Evolutionary conservation across 2,113 vertebrate genomes (phyloP).

Genomic region (Campylorhamphus procurvoides): DNA sequence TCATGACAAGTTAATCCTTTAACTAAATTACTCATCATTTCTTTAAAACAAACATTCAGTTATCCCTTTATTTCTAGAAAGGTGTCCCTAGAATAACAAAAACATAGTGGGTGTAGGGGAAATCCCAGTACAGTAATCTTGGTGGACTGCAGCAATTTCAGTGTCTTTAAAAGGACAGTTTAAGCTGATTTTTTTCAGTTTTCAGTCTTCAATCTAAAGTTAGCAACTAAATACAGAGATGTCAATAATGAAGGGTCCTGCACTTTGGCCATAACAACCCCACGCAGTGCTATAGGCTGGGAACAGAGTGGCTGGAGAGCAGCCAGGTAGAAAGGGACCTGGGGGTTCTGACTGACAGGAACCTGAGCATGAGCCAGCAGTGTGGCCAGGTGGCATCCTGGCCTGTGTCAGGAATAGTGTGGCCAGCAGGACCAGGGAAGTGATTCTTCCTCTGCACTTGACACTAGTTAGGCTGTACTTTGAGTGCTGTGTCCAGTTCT

Average conservation of each 20-base stretch:
- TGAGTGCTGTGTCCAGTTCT: no score
- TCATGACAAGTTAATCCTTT: neutral
- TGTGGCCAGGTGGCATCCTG: neutral
- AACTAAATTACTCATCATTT: neutral
- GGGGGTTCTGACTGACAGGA: no score
- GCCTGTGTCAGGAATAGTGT: neutral
- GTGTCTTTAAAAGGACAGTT: neutral
- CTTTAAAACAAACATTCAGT: slow-evolving; percentile 5
- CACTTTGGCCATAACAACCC: no score
- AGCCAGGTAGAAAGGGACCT: no score
- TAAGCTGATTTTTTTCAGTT: neutral
- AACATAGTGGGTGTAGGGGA: neutral
- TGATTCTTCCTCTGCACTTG: neutral
- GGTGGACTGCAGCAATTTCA: neutral
- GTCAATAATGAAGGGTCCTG: neutral
- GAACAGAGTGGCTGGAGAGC: no score
- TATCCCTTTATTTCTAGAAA: neutral
- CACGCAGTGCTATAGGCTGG: no score
- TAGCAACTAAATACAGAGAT: neutral
- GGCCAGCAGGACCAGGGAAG: neutral
- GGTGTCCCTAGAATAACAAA: neutral
- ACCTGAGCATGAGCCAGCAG: neutral
- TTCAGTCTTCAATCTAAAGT: neutral
- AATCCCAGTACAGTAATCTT: neutral
- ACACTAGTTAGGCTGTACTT: no score